Base-by-base conservation (phyloP, 2,888 invertebrate genomes). In the Drosophila paranaensis region DNA sequence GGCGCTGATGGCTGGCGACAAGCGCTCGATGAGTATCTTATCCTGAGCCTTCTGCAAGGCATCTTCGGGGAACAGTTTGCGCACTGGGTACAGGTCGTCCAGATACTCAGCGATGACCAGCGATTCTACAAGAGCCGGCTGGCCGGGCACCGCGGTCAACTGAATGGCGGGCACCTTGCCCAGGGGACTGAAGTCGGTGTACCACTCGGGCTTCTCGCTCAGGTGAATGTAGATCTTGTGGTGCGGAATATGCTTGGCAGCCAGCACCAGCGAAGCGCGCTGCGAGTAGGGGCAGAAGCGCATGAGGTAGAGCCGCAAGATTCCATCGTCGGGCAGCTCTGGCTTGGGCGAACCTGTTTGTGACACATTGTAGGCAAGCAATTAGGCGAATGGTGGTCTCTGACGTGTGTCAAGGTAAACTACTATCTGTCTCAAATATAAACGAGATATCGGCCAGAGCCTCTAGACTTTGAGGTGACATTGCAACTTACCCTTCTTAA, bases 231-330 rank as follows among this genome's bases (percentile, higher is more conserved):
- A 96, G 45, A 97, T 95, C 33, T 95, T 93, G 86, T 97, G 97
- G 88, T 97, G 95, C 93, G 95, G 95, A 80, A 97, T 94, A 80
- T 95, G 95, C 91, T 97, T 97, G 8, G 96, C 96, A 74, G 96
- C 96, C 70, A 97, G 93, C 10, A 96, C 95, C 46, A 97, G 93
- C 68, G 96, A 95, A 58, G 95, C 94, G 75, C 97, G 94, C 89
- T 97, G 96, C 0, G 97, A 96, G 81, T 95, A 97, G 0, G 97
- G 97, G 87, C 97, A 97, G 92, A 97, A 97, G 80, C 96, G 94
- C 96, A 97, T 97, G 30, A 96, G 96, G 89, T 96, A 97, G 4
- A 97, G 90, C 8, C 97, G 95, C 64, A 97, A 91, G 90, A 95
- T 95, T 5, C 95, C 96, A 82, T 93, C 93, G 37, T 93, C 90